Percentiles rank a stretch among this genome's conserved stretches.
phyloP scores from a whole-genome alignment of 2,888 invertebrate species.

The Hyles lineata region DNA sequence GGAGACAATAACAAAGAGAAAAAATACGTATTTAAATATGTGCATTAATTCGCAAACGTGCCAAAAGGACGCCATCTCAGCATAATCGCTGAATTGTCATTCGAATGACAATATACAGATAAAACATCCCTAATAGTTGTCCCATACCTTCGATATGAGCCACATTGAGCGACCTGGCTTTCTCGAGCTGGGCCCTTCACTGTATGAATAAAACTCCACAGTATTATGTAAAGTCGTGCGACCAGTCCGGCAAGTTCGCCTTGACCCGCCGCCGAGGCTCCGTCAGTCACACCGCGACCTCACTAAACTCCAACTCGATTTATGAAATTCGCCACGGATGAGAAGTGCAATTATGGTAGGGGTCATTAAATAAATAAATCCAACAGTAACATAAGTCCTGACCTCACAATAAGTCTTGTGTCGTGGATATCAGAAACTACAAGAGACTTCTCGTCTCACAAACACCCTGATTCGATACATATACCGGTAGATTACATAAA shows the following conservation, averaged over 20 bases:
- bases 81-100: too few relatives aligned
- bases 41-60: too few relatives aligned
- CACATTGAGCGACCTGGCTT: slow-evolving; percentile 25
- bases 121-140: background rate
- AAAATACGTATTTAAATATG: too few relatives aligned
- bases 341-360: background rate
- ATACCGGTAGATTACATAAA: too few relatives aligned
- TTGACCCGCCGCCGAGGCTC: slow-evolving; percentile 36
- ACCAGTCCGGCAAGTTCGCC: slow-evolving; percentile 34
- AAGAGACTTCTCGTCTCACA: too few relatives aligned
- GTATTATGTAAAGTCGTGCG: slow-evolving; percentile 31
- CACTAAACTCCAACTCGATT: background rate
- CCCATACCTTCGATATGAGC: background rate
- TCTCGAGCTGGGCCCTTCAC: slow-evolving; percentile 26
- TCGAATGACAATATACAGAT: too few relatives aligned
- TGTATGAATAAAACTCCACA: slow-evolving; percentile 23
- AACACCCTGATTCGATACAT: too few relatives aligned
- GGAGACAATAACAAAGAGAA: too few relatives aligned
- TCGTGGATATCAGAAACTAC: too few relatives aligned
- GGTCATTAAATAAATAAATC: background rate
- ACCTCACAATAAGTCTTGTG: too few relatives aligned
- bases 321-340: slow-evolving; percentile 17
- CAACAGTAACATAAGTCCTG: too few relatives aligned
- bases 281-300: slow-evolving; percentile 29
- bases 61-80: too few relatives aligned